Conservation (phyloP, 2,888 invertebrate genomes). For the Phaedon cochleariae region DNA sequence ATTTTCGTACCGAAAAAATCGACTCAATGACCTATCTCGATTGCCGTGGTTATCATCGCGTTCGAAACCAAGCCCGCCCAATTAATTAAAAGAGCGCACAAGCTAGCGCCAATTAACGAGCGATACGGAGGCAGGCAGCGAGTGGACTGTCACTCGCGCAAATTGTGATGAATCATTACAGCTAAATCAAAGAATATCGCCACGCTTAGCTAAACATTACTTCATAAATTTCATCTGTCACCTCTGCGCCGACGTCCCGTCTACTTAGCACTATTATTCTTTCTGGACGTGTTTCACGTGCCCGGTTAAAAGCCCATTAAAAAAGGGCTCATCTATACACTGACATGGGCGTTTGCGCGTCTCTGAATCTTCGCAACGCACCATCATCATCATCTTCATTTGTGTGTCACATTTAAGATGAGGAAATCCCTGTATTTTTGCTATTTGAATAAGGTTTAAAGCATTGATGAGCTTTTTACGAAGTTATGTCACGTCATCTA, state of each 20-base stretch:
- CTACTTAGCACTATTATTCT: constrained; percentile 43
- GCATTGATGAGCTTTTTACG: no score
- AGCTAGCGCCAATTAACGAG: constrained; percentile 53
- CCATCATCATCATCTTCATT: no score
- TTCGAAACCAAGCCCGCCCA: constrained; percentile 54
- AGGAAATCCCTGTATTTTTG: no score
- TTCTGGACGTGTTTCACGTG: constrained; percentile 39
- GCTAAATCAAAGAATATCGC: constrained; percentile 53
- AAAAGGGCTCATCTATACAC: not conserved
- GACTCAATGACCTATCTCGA: not conserved
- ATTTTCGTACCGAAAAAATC: not conserved
- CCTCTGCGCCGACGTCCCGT: constrained; percentile 41
- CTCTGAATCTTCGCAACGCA: no score
- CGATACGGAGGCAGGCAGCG: constrained; percentile 50
- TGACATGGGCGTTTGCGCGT: no score
- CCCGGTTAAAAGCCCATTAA: not conserved
- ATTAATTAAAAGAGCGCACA: constrained; percentile 52
- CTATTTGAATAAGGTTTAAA: no score
- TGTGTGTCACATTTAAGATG: no score
- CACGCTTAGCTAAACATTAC: constrained; percentile 46
- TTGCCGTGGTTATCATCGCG: constrained; percentile 43
- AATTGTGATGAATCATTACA: constrained; percentile 57
- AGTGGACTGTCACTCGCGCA: constrained; percentile 53
- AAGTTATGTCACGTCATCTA: no score
- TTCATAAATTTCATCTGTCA: constrained; percentile 49